Evolutionary conservation across 2,888 invertebrate genomes (phyloP).

Genomic region (Antheraea yamamai): DNA sequence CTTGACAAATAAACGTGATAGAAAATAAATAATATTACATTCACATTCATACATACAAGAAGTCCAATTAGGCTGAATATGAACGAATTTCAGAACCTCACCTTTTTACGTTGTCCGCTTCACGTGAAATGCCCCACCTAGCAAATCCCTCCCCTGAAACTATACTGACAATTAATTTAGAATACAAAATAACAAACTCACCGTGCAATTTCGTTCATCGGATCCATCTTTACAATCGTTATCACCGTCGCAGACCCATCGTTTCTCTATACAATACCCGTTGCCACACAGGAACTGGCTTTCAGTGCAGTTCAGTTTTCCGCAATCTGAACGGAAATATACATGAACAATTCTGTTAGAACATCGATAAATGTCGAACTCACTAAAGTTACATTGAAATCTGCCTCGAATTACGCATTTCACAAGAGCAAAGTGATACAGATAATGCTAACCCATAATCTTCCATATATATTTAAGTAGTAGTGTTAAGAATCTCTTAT

Average conservation of each 20-base stretch:
- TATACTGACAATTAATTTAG: background rate
- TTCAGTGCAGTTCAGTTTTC: slow-evolving; percentile 60
- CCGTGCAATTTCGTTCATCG: slow-evolving; percentile 85
- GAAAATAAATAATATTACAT: too few relatives aligned
- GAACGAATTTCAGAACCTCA: too few relatives aligned
- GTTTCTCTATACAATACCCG: slow-evolving; percentile 86
- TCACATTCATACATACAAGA: too few relatives aligned
- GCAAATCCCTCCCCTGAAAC: background rate
- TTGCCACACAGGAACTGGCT: slow-evolving; percentile 87
- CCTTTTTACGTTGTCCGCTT: too few relatives aligned
- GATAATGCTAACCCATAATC: too few relatives aligned
- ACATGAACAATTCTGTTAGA: background rate
- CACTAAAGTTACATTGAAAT: background rate
- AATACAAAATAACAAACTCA: slow-evolving; percentile 35
- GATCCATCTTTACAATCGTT: slow-evolving; percentile 89
- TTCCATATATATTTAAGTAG: too few relatives aligned
- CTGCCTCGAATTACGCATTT: background rate
- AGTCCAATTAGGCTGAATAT: too few relatives aligned
- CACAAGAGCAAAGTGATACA: too few relatives aligned
- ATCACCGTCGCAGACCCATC: slow-evolving; percentile 89
- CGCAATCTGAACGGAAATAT: slow-evolving; percentile 57
- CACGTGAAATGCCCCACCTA: too few relatives aligned
- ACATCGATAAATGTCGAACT: background rate
- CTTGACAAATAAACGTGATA: too few relatives aligned
- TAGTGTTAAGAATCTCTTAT: too few relatives aligned